Percentiles rank a stretch among this genome's conserved stretches.
These are phyloP conservation scores for Rhombomys opimus DNA, from an alignment of 2,113 vertebrate genomes.

Conservation along the genomic window DNA sequence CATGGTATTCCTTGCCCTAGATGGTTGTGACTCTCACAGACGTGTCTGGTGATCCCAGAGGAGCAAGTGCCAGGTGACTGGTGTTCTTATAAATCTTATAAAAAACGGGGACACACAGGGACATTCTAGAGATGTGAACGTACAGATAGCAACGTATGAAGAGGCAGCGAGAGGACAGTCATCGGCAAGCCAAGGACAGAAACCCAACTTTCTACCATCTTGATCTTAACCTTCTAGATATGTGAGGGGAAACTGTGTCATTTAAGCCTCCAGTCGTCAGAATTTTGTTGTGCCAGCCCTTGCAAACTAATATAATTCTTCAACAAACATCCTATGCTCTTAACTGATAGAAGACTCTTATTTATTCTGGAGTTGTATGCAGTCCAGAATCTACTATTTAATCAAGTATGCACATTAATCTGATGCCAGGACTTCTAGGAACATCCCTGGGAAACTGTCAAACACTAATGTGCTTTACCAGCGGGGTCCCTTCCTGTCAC, in stretches of 20 bases:
- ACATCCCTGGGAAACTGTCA: not conserved
- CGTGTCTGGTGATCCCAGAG: slow-evolving; percentile 30
- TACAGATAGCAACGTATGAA: rapidly evolving
- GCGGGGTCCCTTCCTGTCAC: not conserved
- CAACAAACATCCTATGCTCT: not conserved
- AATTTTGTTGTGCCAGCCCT: not conserved
- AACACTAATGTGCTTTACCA: not conserved
- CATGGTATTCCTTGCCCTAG: slow-evolving; percentile 5
- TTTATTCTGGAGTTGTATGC: not conserved
- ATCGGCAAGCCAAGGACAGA: not conserved
- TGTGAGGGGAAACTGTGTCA: not conserved
- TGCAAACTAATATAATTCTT: not conserved
- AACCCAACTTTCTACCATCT: not conserved
- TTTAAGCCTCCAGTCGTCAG: not conserved
- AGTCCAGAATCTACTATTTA: slow-evolving; percentile 21
- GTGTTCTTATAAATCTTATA: not conserved
- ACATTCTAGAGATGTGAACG: no score
- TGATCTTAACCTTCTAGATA: not conserved
- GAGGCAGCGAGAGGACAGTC: not conserved
- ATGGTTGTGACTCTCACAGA: slow-evolving; percentile 11
- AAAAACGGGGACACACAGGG: not conserved
- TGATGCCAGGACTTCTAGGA: not conserved
- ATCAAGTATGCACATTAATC: not conserved
- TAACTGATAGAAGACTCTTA: slow-evolving; percentile 3
- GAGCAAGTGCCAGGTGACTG: not conserved